These are phyloP conservation scores for Agriopis leucophaearia DNA, from an alignment of 2,888 invertebrate genomes.

Conservation along the genomic window DNA sequence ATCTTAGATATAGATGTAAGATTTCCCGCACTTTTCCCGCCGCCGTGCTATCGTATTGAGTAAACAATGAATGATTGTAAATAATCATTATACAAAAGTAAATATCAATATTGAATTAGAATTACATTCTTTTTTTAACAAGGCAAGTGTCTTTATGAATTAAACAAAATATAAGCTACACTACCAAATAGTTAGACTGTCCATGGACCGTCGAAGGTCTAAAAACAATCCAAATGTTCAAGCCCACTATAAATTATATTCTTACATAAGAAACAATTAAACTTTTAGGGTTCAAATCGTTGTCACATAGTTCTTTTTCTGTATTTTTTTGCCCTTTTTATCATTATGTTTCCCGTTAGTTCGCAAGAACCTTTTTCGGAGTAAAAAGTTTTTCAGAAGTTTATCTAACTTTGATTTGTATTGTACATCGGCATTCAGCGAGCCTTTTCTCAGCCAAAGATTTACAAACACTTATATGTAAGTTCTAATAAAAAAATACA, in stretches of 20 bases:
- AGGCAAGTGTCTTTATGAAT: too few relatives aligned
- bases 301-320: not conserved
- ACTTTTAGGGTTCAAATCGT: constrained; percentile 11
- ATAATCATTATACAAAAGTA: not conserved
- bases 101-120: constrained; percentile 2
- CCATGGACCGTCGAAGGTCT: too few relatives aligned
- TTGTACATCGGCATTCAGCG: not conserved
- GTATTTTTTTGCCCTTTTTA: not conserved
- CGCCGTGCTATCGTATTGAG: not conserved
- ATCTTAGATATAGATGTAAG: not conserved
- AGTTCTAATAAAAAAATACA: too few relatives aligned
- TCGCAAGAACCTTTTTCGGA: not conserved
- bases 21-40: not conserved
- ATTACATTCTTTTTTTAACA: not conserved
- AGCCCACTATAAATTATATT: not conserved
- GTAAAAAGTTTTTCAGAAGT: constrained; percentile 4
- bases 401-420: constrained; percentile 1
- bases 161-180: too few relatives aligned
- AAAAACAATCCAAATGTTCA: too few relatives aligned
- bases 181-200: too few relatives aligned
- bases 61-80: constrained; percentile 10
- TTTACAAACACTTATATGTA: too few relatives aligned
- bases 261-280: not conserved
- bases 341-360: not conserved
- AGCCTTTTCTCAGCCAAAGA: not conserved